Conservation (phyloP, 2,888 invertebrate species). For the Philereme transversata region DNA sequence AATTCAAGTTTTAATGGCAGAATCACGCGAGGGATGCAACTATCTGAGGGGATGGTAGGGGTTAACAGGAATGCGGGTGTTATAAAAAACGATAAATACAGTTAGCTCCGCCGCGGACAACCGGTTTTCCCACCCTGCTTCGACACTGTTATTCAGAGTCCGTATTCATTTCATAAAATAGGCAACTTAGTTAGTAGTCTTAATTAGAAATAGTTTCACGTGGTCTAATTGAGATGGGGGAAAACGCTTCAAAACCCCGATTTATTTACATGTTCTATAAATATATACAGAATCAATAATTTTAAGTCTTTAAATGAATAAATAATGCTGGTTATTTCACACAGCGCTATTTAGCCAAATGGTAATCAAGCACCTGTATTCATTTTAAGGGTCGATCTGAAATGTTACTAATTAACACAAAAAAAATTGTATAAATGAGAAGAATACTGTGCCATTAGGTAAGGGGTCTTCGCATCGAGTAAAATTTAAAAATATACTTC, state of each 20-base stretch:
- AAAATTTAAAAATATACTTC: constrained; percentile 45
- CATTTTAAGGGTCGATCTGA: no score
- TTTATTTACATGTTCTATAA: no score
- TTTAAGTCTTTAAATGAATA: no score
- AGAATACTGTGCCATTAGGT: constrained; percentile 3
- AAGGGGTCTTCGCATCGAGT: constrained; percentile 18
- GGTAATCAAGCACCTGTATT: no score
- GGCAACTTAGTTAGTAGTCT: neutral
- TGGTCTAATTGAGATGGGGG: no score
- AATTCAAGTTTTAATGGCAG: constrained; percentile 22
- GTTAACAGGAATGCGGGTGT: constrained; percentile 75
- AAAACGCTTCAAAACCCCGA: no score
- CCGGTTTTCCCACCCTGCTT: constrained; percentile 56
- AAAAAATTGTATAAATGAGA: no score
- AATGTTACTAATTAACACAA: no score
- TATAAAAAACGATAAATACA: constrained; percentile 74
- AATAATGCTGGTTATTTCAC: no score
- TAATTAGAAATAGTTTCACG: no score
- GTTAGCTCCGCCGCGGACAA: constrained; percentile 70
- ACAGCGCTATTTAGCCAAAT: no score
- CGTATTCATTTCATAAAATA: constrained; percentile 14
- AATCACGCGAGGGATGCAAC: constrained; percentile 43
- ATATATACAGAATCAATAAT: no score
- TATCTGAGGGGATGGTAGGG: constrained; percentile 62
- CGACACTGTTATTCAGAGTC: constrained; percentile 57